A percentile compares a stretch with the other conserved stretches of the same genome.
phyloP scores from a whole-genome alignment of 2,113 vertebrate genomes.

The Uropsilus gracilis region DNA sequence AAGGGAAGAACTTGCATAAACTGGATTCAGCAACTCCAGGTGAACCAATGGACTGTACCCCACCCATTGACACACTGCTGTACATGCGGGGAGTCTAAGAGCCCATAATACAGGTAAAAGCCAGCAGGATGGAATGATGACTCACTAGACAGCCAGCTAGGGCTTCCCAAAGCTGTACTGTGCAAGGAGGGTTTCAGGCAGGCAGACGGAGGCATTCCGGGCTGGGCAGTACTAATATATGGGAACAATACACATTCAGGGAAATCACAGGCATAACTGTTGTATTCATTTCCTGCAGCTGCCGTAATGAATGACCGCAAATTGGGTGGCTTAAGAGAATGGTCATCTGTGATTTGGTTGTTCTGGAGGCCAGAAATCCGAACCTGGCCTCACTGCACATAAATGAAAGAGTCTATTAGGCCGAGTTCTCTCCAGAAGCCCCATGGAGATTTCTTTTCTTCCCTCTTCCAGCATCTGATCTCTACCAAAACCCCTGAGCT shows the following conservation, averaged over 20 bases:
- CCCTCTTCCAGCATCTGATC: not conserved
- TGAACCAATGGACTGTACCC: not conserved
- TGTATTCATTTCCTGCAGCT: not conserved
- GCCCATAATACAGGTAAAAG: not conserved
- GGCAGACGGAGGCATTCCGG: not conserved
- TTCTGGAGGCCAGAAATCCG: not conserved
- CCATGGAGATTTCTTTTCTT: not conserved
- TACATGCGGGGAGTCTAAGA: not conserved
- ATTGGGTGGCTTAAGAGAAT: not conserved
- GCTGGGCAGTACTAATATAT: not conserved
- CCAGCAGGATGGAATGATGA: not conserved
- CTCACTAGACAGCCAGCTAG: not conserved
- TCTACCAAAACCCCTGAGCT: not conserved
- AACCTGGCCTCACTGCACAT: not conserved
- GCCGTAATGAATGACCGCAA: not conserved
- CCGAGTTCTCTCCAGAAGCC: not conserved
- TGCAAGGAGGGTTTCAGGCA: conserved; percentile 39
- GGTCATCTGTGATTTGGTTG: not conserved
- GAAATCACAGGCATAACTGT: not conserved
- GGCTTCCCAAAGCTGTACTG: not conserved
- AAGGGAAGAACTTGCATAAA: not conserved
- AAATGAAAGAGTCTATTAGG: not conserved
- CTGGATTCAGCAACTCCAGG: not conserved
- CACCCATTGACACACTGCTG: not conserved
- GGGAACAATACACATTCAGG: not conserved